A percentile compares a stretch with the other conserved stretches of the same genome.
These are phyloP conservation scores for Drosophila nr. perissopoda DNA, from an alignment of 2,888 invertebrate genomes.

Conservation along the genomic window DNA sequence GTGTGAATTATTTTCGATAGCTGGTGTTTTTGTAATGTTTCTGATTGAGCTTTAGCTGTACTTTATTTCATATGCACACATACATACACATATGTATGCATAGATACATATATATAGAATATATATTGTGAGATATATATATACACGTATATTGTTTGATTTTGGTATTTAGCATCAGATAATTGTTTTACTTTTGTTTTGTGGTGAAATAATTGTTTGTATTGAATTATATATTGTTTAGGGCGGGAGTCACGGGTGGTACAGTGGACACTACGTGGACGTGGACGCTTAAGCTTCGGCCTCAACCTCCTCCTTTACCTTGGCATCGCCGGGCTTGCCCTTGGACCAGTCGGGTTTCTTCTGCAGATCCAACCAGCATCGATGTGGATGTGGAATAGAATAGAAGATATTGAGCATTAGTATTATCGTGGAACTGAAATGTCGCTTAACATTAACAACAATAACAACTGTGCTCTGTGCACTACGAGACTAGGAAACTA, in stretches of 20 bases:
- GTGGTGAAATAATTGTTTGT: conserved; percentile 40
- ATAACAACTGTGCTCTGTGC: conserved; percentile 53
- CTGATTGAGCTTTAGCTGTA: conserved; percentile 63
- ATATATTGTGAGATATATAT: conserved; percentile 68
- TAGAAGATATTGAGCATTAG: conserved; percentile 25
- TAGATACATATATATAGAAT: conserved; percentile 26
- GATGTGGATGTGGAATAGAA: conserved; percentile 7
- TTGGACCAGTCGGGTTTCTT: conserved; percentile 98
- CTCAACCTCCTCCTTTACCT: conserved; percentile 93
- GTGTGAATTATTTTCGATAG: conserved; percentile 69
- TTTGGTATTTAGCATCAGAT: conserved; percentile 67
- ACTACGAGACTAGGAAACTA: conserved; percentile 46
- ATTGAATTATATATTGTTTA: conserved; percentile 73
- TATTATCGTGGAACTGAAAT: conserved; percentile 2
- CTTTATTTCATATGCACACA: conserved; percentile 46
- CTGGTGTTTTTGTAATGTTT: conserved; percentile 52
- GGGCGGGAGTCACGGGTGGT: conserved; percentile 84
- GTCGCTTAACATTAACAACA: conserved; percentile 39
- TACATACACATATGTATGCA: conserved; percentile 19
- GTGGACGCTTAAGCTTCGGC: conserved; percentile 91
- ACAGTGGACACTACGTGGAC: conserved; percentile 84
- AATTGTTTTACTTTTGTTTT: conserved; percentile 55
- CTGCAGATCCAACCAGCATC: conserved; percentile 85
- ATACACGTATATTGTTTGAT: conserved; percentile 62
- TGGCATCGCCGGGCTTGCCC: conserved; percentile 93